Percentiles rank a stretch among this genome's conserved stretches.
These are phyloP conservation scores for Thelaira solivaga DNA, from an alignment of 2,888 invertebrate genomes.

Conservation along the genomic window DNA sequence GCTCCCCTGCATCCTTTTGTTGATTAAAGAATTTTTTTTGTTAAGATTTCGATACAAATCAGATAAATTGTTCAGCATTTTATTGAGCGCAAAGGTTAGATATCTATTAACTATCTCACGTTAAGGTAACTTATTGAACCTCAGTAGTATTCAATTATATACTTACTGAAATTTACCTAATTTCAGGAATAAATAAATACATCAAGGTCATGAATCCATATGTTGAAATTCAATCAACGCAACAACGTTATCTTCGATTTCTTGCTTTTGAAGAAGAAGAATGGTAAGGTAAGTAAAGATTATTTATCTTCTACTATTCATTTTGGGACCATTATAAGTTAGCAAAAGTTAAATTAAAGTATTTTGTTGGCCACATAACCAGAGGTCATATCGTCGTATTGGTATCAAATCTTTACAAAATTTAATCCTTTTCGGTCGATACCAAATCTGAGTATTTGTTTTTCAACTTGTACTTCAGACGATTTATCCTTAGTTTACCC, in stretches of 20 bases:
- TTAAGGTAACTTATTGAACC: neutral
- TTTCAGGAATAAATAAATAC: neutral
- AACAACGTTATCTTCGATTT: slow-evolving; percentile 39
- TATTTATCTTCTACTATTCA: neutral
- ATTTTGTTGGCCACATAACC: slow-evolving; percentile 15
- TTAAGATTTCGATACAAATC: slow-evolving; percentile 9
- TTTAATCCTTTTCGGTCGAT: too few relatives aligned
- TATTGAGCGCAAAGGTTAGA: neutral
- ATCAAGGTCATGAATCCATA: slow-evolving; percentile 28
- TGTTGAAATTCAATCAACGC: slow-evolving; percentile 1
- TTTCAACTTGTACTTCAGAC: too few relatives aligned
- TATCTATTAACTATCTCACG: neutral
- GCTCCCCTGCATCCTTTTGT: slow-evolving; percentile 47
- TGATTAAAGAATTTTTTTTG: neutral
- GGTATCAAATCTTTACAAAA: too few relatives aligned
- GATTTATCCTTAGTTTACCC: too few relatives aligned
- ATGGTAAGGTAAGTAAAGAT: slow-evolving; percentile 60
- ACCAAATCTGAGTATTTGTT: too few relatives aligned
- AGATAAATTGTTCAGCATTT: neutral
- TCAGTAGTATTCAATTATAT: too few relatives aligned
- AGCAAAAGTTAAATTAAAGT: neutral
- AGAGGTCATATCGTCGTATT: too few relatives aligned
- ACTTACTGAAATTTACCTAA: too few relatives aligned
- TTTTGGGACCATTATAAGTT: neutral
- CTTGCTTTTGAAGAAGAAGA: slow-evolving; percentile 27